Base-by-base conservation (phyloP, 2,888 invertebrate genomes). In the Strigamia transsilvanica region DNA sequence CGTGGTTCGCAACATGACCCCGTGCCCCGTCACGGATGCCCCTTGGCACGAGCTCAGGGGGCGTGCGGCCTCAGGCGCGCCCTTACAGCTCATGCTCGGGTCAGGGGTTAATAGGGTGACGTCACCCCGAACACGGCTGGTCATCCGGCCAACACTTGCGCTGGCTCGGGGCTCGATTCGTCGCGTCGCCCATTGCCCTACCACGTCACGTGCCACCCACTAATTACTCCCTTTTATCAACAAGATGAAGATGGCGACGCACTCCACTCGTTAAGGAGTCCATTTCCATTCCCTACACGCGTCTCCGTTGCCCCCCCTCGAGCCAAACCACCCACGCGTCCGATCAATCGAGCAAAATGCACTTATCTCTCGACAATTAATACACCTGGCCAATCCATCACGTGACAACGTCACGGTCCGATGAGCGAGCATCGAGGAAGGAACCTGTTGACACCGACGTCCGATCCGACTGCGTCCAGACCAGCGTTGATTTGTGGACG, bases 81-180 rank as follows among this genome's bases (percentile, higher is more conserved):
- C 73, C 73, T 73, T 73, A 32, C 73, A 32, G 73, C 73, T 73
- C 73, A 38, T 38, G 79, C 21, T 38, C 34, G 38, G 38, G 79
- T 42, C 79, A 79, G 34, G 42, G 79, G 79, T 79, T 79, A 79
- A 79, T 79, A 79, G 79, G 79, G 79, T 79, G 79, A 79, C 79
- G 79, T 79, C 79, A 79, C 42, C 79, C 42, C 79, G 41, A 79
- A 79, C 79, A 79, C 38, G 79, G 73, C 73, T 73, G 73, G 73
- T 73, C 73, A 73, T 73, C 73, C 73, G 73, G 73, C 73, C 73
- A 73, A 73, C 73, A 32, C 73, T 32, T 73, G 73, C 73, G 23
- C 27, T 27, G 13, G 73, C 73, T 27, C 27, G 15, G 73, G 27
- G 27, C 73, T 73, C 73, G 73, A 73, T 73, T 73, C 73, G 73